Evolutionary conservation across 2,113 vertebrate species (phyloP), one percentile per base, ranked within the genome.

Genomic region (Trinectes maculatus): DNA sequence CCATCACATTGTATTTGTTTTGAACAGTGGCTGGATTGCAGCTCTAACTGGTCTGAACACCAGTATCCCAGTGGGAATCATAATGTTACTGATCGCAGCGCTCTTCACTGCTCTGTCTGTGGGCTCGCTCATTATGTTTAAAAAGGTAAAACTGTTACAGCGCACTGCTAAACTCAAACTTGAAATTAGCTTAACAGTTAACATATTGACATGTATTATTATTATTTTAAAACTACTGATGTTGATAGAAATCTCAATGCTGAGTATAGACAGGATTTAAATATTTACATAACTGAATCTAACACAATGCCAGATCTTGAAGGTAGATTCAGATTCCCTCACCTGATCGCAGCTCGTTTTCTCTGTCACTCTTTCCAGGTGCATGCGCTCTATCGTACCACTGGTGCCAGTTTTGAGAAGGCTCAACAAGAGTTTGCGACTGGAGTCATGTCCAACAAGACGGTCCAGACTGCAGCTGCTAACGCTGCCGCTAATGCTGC

Each of bases 361-460:
- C 3, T 48, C 3, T 6, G 53, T 28, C n/a, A 1, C 25, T 71
- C 16, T 61, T 18, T 68, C 24, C 26, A 99, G 98, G 96, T 99
- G 29, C 98, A 99, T 0, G 96, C 95, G 10, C 93, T 99, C 11
- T 99, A 99, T 80, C 95, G 98, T 62, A 98, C 96, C 5, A 99
- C 98, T 1, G 98, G 96, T 6, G 98, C 98, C 12, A 99, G 98
- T 82, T 99, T 99, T 77, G 97, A 99, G 93, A 99, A 99, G 19
- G 98, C 98, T 0, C 98, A 99, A 63, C 97, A 99, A 83, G 98
- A 99, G 76, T 99, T 99, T 73, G 97, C 98, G 8, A 98, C 96
- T 0, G 98, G 97, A 4, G 98, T 99, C 87, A 99, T 99, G 96
- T 95, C 98, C 60, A 99, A 99, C 92, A 98, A 98, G 85, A 99